Conservation (phyloP, 2,113 vertebrate genomes). For the Scytalopus superciliaris region DNA sequence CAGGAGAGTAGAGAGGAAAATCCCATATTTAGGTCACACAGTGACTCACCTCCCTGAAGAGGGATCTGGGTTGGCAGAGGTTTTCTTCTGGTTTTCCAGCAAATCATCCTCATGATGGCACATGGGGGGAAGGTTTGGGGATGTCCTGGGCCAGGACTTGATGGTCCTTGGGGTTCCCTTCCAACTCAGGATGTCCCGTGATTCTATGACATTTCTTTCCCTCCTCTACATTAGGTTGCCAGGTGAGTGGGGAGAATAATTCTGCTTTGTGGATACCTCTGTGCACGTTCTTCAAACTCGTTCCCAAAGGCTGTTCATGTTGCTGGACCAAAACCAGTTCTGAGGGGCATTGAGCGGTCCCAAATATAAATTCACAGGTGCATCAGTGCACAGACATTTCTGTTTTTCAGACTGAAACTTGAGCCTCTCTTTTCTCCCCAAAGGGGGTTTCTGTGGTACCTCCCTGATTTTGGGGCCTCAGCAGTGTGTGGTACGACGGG, state of each 20-base stretch:
- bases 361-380: neutral
- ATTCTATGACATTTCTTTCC: fast-evolving
- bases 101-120: neutral
- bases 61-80: neutral
- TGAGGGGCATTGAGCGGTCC: neutral
- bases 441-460: neutral
- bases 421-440: neutral
- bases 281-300: neutral
- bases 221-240: neutral
- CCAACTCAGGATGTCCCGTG: neutral
- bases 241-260: neutral
- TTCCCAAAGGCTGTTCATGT: neutral
- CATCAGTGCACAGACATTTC: neutral
- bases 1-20: neutral
- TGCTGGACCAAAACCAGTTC: neutral
- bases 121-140: neutral
- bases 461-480: neutral
- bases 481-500: neutral
- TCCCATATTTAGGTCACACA: neutral
- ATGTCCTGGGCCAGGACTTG: neutral
- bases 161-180: neutral
- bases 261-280: neutral
- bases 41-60: fast-evolving
- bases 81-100: neutral
- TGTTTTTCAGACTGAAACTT: neutral